phyloP scores from a whole-genome alignment of 1,140 invertebrate species.

The Magallana angulata region DNA sequence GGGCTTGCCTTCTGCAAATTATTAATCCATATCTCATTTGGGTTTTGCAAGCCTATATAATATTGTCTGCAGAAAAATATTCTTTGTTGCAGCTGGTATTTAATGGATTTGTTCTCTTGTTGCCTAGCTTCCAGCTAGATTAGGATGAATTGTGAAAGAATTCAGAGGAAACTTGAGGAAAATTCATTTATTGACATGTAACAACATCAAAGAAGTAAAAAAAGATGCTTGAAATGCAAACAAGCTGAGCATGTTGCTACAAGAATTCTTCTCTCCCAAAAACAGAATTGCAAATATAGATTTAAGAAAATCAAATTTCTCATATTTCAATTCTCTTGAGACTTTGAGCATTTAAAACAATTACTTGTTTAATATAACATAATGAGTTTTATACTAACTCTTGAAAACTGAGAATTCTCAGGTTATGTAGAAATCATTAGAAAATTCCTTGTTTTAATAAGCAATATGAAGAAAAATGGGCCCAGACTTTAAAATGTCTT shows the following conservation, averaged over 20 bases:
- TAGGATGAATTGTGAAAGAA: background rate
- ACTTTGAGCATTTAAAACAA: background rate
- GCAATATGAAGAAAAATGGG: background rate
- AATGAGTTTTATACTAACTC: constrained; percentile 2
- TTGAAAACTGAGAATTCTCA: too few relatives aligned
- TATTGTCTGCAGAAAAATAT: background rate
- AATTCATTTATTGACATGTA: constrained; percentile 2
- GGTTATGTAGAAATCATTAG: background rate
- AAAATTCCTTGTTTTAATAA: background rate
- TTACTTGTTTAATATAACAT: constrained; percentile 3
- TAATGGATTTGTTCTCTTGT: background rate
- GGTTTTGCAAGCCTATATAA: background rate
- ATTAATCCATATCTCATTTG: constrained; percentile 24
- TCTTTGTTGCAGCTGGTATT: background rate
- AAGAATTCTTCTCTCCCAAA: background rate
- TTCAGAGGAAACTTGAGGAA: background rate
- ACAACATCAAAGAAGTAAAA: background rate
- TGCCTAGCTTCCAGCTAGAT: background rate
- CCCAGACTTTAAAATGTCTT: background rate
- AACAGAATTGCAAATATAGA: too few relatives aligned
- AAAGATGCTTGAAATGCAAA: background rate
- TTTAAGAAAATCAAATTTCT: too few relatives aligned
- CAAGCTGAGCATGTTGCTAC: background rate
- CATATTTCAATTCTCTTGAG: too few relatives aligned
- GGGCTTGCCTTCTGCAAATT: background rate